A percentile compares a stretch with the other conserved stretches of the same genome.
Evolutionary conservation across 2,113 vertebrate genomes (phyloP).

Genomic region (Ginglymostoma cirratum): DNA sequence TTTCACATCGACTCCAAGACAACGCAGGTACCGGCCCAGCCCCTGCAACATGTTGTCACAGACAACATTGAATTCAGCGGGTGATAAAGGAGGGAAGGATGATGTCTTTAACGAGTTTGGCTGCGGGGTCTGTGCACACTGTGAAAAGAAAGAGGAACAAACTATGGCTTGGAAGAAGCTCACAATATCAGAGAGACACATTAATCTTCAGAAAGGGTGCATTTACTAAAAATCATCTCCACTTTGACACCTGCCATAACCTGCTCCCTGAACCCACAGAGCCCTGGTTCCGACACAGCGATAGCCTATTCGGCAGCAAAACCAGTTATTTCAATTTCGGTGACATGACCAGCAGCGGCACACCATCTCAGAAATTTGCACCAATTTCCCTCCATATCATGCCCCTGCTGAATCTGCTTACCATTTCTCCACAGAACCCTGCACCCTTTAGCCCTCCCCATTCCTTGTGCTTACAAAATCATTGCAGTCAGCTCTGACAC

Average conservation of each 20-base stretch:
- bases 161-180: neutral
- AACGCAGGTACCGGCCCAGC: slow-evolving; percentile 72
- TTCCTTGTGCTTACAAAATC: neutral
- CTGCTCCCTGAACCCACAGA: neutral
- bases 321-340: too few species aligned
- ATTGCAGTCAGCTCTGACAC: neutral
- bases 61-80: slow-evolving; percentile 65
- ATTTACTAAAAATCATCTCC: neutral
- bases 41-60: slow-evolving; percentile 85
- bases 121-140: neutral
- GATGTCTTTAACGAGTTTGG: neutral
- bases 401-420: neutral
- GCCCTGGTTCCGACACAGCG: neutral
- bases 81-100: slow-evolving; percentile 42
- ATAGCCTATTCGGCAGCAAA: neutral
- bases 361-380: neutral
- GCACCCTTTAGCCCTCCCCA: neutral
- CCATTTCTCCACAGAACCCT: neutral
- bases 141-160: neutral
- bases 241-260: neutral
- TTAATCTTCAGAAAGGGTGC: neutral
- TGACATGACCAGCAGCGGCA: neutral
- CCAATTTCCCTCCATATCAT: neutral
- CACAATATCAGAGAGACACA: neutral
- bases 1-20: slow-evolving; percentile 66